These are phyloP conservation scores for Rhynchophorus ferrugineus DNA, from an alignment of 1,140 invertebrate species.

Conservation along the genomic window DNA sequence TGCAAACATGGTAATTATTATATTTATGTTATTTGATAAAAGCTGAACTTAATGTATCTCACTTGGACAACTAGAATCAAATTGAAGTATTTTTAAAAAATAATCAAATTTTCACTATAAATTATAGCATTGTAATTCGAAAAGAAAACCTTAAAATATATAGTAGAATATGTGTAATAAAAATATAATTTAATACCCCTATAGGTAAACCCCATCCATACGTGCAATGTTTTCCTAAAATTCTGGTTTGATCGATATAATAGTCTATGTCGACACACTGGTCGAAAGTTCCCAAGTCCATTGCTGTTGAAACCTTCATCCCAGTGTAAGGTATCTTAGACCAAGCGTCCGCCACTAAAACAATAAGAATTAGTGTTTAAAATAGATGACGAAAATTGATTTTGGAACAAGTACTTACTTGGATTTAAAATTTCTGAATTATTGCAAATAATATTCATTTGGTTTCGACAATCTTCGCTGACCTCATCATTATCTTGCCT, in stretches of 20 bases:
- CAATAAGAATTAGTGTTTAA: not conserved
- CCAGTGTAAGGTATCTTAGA: constrained; percentile 25
- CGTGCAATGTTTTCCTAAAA: constrained; percentile 24
- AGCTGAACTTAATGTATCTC: too few species aligned
- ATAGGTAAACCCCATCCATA: constrained; percentile 12
- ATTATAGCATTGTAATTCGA: too few species aligned
- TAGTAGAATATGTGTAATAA: too few species aligned
- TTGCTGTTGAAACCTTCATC: constrained; percentile 7
- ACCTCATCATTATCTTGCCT: not conserved
- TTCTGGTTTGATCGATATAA: constrained; percentile 3
- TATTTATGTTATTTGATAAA: too few species aligned
- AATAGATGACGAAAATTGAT: too few species aligned
- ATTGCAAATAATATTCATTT: not conserved
- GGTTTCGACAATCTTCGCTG: not conserved
- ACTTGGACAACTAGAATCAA: too few species aligned
- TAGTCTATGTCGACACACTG: constrained; percentile 25
- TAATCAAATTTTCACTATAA: too few species aligned
- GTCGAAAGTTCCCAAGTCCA: constrained; percentile 24
- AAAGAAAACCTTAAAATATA: too few species aligned
- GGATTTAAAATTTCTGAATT: not conserved
- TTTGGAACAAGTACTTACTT: not conserved
- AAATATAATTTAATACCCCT: too few species aligned
- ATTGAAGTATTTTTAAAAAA: too few species aligned
- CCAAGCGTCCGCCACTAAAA: constrained; percentile 26
- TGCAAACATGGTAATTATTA: too few species aligned